Conservation (phyloP, 2,888 invertebrate genomes). For the Drosophila sordidula region DNA sequence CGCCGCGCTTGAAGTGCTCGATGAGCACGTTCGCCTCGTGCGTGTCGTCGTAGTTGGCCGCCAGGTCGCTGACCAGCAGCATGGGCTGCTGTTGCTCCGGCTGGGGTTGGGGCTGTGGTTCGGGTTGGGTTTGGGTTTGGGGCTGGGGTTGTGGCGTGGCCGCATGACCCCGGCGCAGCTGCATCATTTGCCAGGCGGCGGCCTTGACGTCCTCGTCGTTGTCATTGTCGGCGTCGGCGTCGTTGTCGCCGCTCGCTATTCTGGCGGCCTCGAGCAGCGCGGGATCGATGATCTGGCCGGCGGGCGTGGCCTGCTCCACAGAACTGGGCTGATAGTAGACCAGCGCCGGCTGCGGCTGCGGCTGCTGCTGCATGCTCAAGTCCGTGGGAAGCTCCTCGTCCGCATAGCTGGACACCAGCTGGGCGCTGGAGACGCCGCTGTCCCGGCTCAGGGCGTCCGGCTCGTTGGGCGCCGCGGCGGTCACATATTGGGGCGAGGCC, state of each 20-base stretch:
- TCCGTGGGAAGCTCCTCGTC: slow-evolving; percentile 82
- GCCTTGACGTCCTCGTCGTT: slow-evolving; percentile 74
- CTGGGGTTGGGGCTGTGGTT: slow-evolving; percentile 8
- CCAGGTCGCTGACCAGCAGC: slow-evolving; percentile 70
- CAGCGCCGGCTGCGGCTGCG: slow-evolving; percentile 28
- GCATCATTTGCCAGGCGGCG: slow-evolving; percentile 77
- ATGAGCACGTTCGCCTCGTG: slow-evolving; percentile 79
- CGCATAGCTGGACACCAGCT: slow-evolving; percentile 38
- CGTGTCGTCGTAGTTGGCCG: slow-evolving; percentile 73
- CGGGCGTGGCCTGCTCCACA: slow-evolving; percentile 41
- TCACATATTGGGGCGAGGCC: slow-evolving; percentile 57
- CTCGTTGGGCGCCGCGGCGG: slow-evolving; percentile 49
- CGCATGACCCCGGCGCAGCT: slow-evolving; percentile 67
- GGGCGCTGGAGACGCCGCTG: slow-evolving; percentile 81
- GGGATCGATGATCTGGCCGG: slow-evolving; percentile 83
- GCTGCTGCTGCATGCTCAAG: slow-evolving; percentile 68
- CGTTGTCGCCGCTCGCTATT: slow-evolving; percentile 78
- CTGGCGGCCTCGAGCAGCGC: slow-evolving; percentile 84
- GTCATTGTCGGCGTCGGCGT: slow-evolving; percentile 29
- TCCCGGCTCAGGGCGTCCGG: slow-evolving; percentile 83
- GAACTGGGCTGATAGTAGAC: slow-evolving; percentile 56
- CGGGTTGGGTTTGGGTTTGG: slow-evolving; percentile 14
- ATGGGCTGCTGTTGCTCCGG: slow-evolving; percentile 37
- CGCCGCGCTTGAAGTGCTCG: slow-evolving; percentile 81
- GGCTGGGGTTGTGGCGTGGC: slow-evolving; percentile 7